Evolutionary conservation across 2,888 invertebrate genomes (phyloP).

Genomic region (Drosophila maculinotata): DNA sequence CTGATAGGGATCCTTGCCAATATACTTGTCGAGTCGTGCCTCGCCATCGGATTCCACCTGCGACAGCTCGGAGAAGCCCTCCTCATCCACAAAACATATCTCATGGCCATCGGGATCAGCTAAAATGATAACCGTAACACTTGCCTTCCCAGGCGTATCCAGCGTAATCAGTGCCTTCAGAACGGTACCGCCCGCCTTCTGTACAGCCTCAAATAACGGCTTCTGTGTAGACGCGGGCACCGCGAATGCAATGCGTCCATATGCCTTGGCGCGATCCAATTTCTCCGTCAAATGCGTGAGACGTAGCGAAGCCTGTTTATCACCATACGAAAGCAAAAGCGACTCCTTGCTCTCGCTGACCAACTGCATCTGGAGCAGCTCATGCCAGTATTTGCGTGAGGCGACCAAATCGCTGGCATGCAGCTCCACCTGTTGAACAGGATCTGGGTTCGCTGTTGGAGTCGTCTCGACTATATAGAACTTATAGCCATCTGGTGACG

Average conservation of each 20-base stretch:
- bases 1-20: constrained; percentile 86
- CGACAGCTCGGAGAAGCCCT: constrained; percentile 95
- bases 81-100: constrained; percentile 99
- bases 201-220: constrained; percentile 90
- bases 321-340: constrained; percentile 89
- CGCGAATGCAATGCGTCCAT: constrained; percentile 97
- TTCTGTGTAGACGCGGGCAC: constrained; percentile 92
- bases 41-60: constrained; percentile 94
- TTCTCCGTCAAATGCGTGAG: constrained; percentile 85
- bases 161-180: constrained; percentile 95
- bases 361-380: constrained; percentile 90
- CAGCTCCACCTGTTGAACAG: constrained; percentile 92
- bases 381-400: constrained; percentile 94
- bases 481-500: constrained; percentile 96
- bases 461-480: constrained; percentile 92
- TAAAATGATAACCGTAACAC: constrained; percentile 97
- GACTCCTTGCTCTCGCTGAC: constrained; percentile 88
- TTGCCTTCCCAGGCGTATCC: constrained; percentile 98
- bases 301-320: constrained; percentile 91
- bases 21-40: constrained; percentile 91
- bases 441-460: constrained; percentile 89
- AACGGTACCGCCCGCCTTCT: constrained; percentile 90
- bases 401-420: constrained; percentile 91
- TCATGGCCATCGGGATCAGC: constrained; percentile 99
- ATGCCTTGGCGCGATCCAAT: constrained; percentile 94